Evolutionary conservation across 2,888 invertebrate genomes (phyloP), one percentile per base, ranked within the genome.

Genomic region (Acrobeloides nanus): DNA sequence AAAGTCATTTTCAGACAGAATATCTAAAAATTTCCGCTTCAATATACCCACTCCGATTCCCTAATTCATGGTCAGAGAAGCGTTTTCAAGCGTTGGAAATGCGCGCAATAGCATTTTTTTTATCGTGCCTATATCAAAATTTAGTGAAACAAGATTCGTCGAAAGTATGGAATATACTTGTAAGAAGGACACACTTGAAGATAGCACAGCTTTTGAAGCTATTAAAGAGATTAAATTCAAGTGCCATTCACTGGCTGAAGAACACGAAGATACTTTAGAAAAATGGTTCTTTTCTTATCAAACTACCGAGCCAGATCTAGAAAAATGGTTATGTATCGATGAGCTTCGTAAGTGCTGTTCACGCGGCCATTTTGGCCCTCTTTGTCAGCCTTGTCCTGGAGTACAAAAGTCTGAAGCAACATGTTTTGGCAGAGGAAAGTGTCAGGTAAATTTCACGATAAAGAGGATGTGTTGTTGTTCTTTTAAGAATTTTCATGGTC

Each of bases 91-190:
- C n/a, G n/a, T n/a, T n/a, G n/a, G n/a, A n/a, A n/a, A n/a, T n/a
- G n/a, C n/a, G n/a, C n/a, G n/a, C n/a, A n/a, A n/a, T n/a, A n/a
- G n/a, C n/a, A n/a, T n/a, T n/a, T 43, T 40, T 10, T n/a, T 46
- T n/a, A 8, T 41, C 12, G 12, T 12, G 8, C 10, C 20, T 7
- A 7, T 38, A 8, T 42, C n/a, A 54, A 47, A 4, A 68, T 75
- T 46, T 62, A 78, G 89, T 74, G 92, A 90, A 79, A 83, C 90
- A 21, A 81, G 93, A 39, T 78, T 92, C 32, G 82, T 87, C 12
- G 93, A 93, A 75, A 87, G 92, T 44, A 85, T 89, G 76, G 90
- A 92, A 68, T 79, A 82, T 20, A 76, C 90, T 6, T 93, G 93
- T 74, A 81, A 81, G 15, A 87, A 87, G 48, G 53, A 53, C 25